These are phyloP conservation scores for Drosophila tani DNA, from an alignment of 1,140 invertebrate genomes.

Conservation along the genomic window DNA sequence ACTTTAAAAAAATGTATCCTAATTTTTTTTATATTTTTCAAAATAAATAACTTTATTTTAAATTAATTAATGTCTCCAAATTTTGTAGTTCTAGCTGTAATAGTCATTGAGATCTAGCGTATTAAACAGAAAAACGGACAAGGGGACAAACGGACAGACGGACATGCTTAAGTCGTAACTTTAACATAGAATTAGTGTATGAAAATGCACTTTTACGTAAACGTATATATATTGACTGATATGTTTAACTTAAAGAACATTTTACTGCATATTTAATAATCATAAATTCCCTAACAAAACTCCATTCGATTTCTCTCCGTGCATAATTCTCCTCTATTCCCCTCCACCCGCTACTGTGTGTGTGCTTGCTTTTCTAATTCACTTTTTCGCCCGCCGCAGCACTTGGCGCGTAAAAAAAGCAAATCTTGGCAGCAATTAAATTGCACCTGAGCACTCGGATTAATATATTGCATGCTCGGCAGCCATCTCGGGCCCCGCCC, in stretches of 20 bases:
- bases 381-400: slow-evolving; percentile 7
- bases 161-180: neutral
- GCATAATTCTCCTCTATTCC: neutral
- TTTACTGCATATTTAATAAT: no score
- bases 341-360: neutral
- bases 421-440: slow-evolving; percentile 83
- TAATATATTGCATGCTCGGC: slow-evolving; percentile 55
- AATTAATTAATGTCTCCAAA: no score
- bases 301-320: neutral
- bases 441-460: slow-evolving; percentile 78
- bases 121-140: neutral
- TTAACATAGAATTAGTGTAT: no score
- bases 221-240: neutral
- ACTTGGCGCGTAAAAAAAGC: slow-evolving; percentile 46
- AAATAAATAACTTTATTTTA: no score
- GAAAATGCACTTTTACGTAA: no score
- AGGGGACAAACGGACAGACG: neutral
- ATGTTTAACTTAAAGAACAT: neutral
- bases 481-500: neutral
- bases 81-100: no score
- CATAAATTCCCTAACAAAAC: neutral
- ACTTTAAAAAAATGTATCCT: neutral
- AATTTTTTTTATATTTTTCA: no score
- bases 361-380: slow-evolving; percentile 43
- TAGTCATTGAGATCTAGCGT: neutral